phyloP scores from a whole-genome alignment of 2,888 invertebrate genomes.

The Lasioglossum villosulum region DNA sequence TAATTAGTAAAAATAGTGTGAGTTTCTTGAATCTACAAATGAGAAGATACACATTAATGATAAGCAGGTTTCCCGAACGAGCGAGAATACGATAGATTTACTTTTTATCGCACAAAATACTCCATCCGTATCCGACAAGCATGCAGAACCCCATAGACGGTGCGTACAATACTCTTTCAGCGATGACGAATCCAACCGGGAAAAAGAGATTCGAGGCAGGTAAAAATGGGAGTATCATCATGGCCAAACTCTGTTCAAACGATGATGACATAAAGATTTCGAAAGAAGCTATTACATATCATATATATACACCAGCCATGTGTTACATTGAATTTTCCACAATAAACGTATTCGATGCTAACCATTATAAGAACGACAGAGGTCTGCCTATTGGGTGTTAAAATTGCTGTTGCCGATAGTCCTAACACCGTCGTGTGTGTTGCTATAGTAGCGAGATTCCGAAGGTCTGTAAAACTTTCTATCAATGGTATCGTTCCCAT shows the following conservation, averaged over 20 bases:
- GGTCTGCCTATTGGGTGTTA: slow-evolving; percentile 87
- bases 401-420: slow-evolving; percentile 86
- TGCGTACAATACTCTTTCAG: slow-evolving; percentile 97
- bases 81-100: slow-evolving; percentile 71
- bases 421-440: slow-evolving; percentile 88
- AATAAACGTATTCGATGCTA: slow-evolving; percentile 72
- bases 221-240: slow-evolving; percentile 95
- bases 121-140: slow-evolving; percentile 94
- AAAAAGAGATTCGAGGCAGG: slow-evolving; percentile 99
- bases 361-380: slow-evolving; percentile 90
- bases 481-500: slow-evolving; percentile 98
- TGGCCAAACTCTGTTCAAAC: slow-evolving; percentile 90
- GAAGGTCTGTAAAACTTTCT: slow-evolving; percentile 90
- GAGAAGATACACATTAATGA: neutral
- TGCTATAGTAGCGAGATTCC: slow-evolving; percentile 92
- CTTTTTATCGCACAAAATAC: slow-evolving; percentile 88
- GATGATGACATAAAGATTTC: neutral
- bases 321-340: neutral
- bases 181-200: slow-evolving; percentile 98
- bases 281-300: neutral
- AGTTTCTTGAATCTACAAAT: slow-evolving; percentile 86
- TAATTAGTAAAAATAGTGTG: slow-evolving; percentile 88
- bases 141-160: slow-evolving; percentile 99
- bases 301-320: neutral
- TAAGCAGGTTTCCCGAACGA: neutral